Evolutionary conservation across 2,113 vertebrate genomes (phyloP), one percentile per base, ranked within the genome.

Genomic region (Eidolon helvum): DNA sequence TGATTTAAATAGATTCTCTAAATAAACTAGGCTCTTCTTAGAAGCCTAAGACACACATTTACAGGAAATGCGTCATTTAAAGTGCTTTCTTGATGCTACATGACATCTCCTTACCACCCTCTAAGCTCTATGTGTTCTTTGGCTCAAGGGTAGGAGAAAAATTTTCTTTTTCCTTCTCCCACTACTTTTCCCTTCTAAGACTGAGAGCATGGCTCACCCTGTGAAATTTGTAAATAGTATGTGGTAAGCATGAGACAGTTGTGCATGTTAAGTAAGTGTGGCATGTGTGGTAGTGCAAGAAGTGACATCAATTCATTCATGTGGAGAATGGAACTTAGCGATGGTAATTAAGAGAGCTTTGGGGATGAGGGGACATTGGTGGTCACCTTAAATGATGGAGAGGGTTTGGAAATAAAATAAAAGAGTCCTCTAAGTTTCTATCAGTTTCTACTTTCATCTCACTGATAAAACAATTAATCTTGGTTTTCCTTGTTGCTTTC

Each of bases 21-120:
- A 95, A 92, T 96, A 92, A 94, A 94, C 18, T 40, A 21, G 53
- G 24, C 45, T 87, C 28, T 43, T 86, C 7, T 72, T 94, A 75
- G 35, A 45, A 95, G 33, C 19, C 33, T 74, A 57, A 95, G 43
- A 57, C 43, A 57, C 24, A 83, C 87, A 35, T 74, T 85, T 35
- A 87, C n/a, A 97, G 55, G 75, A 91, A 92, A 83, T 12, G 10
- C 55, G 28, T 69, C 79, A 90, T 83, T 82, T 91, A 75, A 75
- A 80, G 57, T 75, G 59, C 12, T 69, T 66, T 94, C 71, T 38
- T 89, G 87, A 89, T 94, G 78, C 89, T 78, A 28, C 16, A 7
- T 45, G 26, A 48, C 43, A 79, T 95, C 71, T 94, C 75, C 53
- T 77, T 33, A 85, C 12, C 22, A 88, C 61, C 12, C 33, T 35